Base-by-base conservation (phyloP, 2,797 vertebrate genomes). In the Rhynchonycteris naso region DNA sequence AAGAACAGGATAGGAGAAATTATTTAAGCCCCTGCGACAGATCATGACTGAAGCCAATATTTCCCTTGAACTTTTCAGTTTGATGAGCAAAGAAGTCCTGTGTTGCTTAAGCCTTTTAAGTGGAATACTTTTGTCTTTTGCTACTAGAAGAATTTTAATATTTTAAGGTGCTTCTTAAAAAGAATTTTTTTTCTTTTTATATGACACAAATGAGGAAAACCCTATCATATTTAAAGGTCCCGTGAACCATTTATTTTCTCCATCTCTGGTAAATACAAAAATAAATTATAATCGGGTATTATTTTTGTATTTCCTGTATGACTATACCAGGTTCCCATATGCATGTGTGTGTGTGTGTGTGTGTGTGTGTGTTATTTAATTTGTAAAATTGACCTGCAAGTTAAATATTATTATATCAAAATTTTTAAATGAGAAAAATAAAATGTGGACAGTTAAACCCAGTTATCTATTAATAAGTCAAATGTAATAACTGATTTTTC, bases 371-470 rank as follows among this genome's bases (percentile, higher is more conserved):
- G 43, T 65, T 14, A 90, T 38, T 61, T 63, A 69, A 35, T 58
- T 38, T 74, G 87, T 69, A 79, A 90, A 84, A 79, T 4, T 58
- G 5, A 24, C 14, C 7, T 79, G 7, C 1, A 93, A 56, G 7
- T 84, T 88, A 84, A 15, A 14, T 79, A 8, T 74, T 43, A 65
- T 91, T 19, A n/a, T 26, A 75, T 66, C 43, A 43, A 79, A 90
- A 69, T 35, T 93, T 96, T 90, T 47, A 83, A 33, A 79, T 43
- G 2, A 84, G 24, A 18, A 69, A 95, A 88, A 75, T 69, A 26
- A 68, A 8, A 56, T 54, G 66, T 10, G 66, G 28, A 90, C 1
- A 88, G 4, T 24, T 14, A n/a, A 47, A 4, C 5, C 19, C 14
- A 52, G 26, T 89, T 90, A 81, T 58, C 56, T 94, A 63, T 38